Base-by-base conservation (phyloP, 2,888 invertebrate species). In the Steinernema carpocapsae region DNA sequence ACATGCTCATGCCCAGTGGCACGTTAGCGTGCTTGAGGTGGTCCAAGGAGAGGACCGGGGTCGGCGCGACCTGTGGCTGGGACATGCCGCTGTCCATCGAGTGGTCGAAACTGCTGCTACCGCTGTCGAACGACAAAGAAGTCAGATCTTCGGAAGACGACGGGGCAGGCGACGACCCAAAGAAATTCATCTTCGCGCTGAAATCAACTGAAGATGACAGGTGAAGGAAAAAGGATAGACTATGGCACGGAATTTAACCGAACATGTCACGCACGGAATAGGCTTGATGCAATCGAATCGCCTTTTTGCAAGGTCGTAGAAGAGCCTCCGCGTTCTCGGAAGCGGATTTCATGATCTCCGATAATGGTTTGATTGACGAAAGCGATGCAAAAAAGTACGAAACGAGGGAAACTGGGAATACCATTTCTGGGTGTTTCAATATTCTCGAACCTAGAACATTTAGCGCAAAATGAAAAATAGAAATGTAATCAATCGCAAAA, bases 1-100 rank as follows among this genome's bases (percentile, higher is more conserved):
- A 80, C 83, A 86, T 85, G 74, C 84, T 84, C 59, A 82, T 74
- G 0, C 83, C 83, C 48, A 86, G 80, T 29, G 83, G 83, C 4
- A 86, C 83, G 64, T 84, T 84, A 14, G 85, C 82, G 26, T 80
- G 81, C 76, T 85, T 86, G 19, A 86, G 75, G 48, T 82, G 83
- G 73, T 86, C 86, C 56, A 86, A 76, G 10, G 85, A 83, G 59
- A 84, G 79, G 17, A 84, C 84, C 1, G 79, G 79, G 0, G 74
- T 71, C 22, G 75, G 72, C 45, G 78, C 71, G 43, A 43, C 14
- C 22, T 72, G 70, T 3, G 17, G 48, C 46, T n/a, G 43, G 10
- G 46, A 6, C 17, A n/a, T 3, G 26, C 56, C 19, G 26, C n/a
- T 17, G 72, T 42, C 52, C 29, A 64, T 52, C 29, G 26, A 22